Percentiles rank a stretch among this genome's conserved stretches.
phyloP scores from a whole-genome alignment of 2,888 invertebrate species.

The Parnassius glacialis region DNA sequence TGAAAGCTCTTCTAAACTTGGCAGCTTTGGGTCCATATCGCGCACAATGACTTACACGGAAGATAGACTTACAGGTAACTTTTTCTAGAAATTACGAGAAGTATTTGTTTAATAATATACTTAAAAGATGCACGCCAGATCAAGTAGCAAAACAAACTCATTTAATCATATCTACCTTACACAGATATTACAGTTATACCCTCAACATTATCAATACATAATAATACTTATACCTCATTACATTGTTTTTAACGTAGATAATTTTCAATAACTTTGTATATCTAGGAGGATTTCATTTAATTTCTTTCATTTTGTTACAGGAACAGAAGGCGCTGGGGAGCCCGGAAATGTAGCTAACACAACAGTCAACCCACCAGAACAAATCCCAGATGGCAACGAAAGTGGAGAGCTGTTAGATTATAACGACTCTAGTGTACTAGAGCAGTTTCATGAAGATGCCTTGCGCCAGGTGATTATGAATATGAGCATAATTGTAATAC shows the following conservation, averaged over 20 bases:
- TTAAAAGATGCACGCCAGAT: too few relatives aligned
- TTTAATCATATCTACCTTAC: too few relatives aligned
- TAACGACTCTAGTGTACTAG: conserved; percentile 82
- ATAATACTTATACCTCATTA: background rate
- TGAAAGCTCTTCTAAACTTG: conserved; percentile 66
- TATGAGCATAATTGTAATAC: background rate
- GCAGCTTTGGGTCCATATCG: conserved; percentile 62
- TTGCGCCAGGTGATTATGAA: conserved; percentile 79
- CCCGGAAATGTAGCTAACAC: conserved; percentile 52
- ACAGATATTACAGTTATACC: too few relatives aligned
- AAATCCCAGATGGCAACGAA: conserved; percentile 53
- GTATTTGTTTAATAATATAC: background rate
- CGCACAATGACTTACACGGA: conserved; percentile 68
- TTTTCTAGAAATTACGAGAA: background rate
- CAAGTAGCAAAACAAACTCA: too few relatives aligned
- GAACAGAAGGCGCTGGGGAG: conserved; percentile 69
- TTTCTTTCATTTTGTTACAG: conserved; percentile 30
- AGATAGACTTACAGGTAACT: conserved; percentile 53
- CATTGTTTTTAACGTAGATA: too few relatives aligned
- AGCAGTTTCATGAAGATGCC: conserved; percentile 89
- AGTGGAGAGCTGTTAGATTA: conserved; percentile 80
- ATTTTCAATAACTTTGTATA: too few relatives aligned
- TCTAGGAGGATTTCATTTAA: too few relatives aligned
- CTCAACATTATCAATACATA: too few relatives aligned
- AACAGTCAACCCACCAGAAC: conserved; percentile 53